Evolutionary conservation across 2,113 vertebrate species (phyloP).

Genomic region (Phaetusa simplex): DNA sequence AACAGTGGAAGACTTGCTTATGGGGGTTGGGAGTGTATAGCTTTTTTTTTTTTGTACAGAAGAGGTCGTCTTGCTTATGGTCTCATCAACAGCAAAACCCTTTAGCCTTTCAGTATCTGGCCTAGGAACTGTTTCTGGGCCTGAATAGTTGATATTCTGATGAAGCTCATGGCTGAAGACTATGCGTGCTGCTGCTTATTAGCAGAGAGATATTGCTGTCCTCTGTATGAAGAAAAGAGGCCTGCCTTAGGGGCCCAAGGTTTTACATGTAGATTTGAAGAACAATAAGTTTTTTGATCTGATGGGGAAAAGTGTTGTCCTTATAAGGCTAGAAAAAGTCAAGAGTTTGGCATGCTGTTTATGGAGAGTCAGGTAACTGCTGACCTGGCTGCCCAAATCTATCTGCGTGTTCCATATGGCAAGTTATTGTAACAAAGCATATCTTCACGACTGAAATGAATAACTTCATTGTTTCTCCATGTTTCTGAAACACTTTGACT

Average conservation of each 20-base stretch:
- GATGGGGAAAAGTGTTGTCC: background rate
- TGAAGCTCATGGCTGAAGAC: fast-evolving
- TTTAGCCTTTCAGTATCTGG: background rate
- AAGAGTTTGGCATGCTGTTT: background rate
- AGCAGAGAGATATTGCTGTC: background rate
- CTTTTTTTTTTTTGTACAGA: background rate
- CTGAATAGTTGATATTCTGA: background rate
- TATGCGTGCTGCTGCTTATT: no score
- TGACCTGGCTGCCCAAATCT: background rate
- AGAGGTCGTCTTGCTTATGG: background rate
- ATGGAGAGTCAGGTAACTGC: background rate
- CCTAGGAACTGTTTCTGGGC: background rate
- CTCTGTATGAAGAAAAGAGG: background rate
- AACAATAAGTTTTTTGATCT: background rate
- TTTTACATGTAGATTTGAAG: background rate
- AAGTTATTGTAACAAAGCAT: background rate
- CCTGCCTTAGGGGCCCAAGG: background rate
- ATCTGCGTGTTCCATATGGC: no score
- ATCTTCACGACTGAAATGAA: background rate
- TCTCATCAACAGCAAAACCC: background rate
- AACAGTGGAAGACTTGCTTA: background rate
- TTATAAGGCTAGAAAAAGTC: background rate
- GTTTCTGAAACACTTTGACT: background rate
- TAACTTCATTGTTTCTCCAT: background rate
- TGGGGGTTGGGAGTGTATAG: fast-evolving